Percentiles rank a stretch among this genome's conserved stretches.
Conservation (phyloP, 2,888 invertebrate species). For the Phasia obesa region DNA sequence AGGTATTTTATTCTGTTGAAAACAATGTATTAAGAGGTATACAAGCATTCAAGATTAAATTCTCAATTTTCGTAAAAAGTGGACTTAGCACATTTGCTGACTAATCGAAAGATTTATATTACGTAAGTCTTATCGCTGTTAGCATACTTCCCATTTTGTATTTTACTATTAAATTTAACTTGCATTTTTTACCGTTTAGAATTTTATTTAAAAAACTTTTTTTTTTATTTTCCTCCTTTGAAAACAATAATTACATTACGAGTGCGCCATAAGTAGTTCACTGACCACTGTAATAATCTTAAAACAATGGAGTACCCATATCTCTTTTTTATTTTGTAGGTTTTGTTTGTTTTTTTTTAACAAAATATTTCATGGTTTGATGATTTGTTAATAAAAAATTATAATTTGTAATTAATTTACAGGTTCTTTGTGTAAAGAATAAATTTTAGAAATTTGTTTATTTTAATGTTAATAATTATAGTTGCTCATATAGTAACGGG, state of each 20-base stretch:
- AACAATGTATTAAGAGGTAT: no score
- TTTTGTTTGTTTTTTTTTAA: slow-evolving; percentile 37
- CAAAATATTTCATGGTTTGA: slow-evolving; percentile 62
- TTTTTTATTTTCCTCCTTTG: slow-evolving; percentile 12
- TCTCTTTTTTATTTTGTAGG: slow-evolving; percentile 7
- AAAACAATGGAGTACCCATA: slow-evolving; percentile 22
- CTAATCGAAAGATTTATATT: no score
- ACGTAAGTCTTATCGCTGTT: no score
- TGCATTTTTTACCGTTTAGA: slow-evolving; percentile 70
- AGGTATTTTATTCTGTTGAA: no score
- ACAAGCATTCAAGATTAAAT: no score
- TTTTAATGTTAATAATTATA: slow-evolving; percentile 32
- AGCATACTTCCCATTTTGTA: slow-evolving; percentile 42
- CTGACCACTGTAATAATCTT: slow-evolving; percentile 74
- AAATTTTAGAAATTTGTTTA: slow-evolving; percentile 48
- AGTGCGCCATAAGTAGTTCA: slow-evolving; percentile 74
- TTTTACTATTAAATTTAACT: slow-evolving; percentile 51
- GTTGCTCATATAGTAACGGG: neutral
- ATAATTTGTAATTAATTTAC: slow-evolving; percentile 61
- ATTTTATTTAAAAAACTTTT: slow-evolving; percentile 57
- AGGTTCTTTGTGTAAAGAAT: slow-evolving; percentile 52
- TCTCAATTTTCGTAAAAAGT: no score
- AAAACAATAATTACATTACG: slow-evolving; percentile 27
- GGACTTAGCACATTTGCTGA: no score
- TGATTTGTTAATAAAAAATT: slow-evolving; percentile 61